Percentiles rank a stretch among this genome's conserved stretches.
Evolutionary conservation across 1,140 invertebrate genomes (phyloP).

Genomic region (Bombus vancouverensis): DNA sequence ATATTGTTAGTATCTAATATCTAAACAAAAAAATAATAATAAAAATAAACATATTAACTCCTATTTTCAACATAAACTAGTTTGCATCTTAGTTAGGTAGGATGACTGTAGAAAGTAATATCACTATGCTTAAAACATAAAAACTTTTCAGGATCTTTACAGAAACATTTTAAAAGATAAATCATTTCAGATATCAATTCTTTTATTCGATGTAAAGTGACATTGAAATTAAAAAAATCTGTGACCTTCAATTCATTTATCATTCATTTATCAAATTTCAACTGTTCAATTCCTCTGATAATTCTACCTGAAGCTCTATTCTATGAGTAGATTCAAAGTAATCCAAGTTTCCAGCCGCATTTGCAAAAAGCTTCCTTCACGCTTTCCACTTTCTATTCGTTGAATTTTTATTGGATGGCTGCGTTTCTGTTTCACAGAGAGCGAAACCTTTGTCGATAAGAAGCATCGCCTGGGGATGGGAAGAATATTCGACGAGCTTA

Average conservation of each 20-base stretch:
- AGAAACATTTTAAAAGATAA: too few relatives aligned
- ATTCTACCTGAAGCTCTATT: not conserved
- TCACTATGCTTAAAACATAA: too few relatives aligned
- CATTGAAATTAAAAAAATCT: not conserved
- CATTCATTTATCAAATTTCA: not conserved
- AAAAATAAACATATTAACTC: too few relatives aligned
- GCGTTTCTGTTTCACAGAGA: not conserved
- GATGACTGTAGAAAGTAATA: too few relatives aligned
- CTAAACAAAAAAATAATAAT: too few relatives aligned
- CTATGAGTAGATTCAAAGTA: not conserved
- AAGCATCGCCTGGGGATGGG: slow-evolving; percentile 17
- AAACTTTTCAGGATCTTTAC: too few relatives aligned
- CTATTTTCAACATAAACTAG: too few relatives aligned
- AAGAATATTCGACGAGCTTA: slow-evolving; percentile 60
- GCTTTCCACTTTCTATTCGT: not conserved
- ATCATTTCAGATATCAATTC: too few relatives aligned
- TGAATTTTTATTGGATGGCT: not conserved
- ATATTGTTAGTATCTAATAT: too few relatives aligned
- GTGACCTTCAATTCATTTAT: not conserved
- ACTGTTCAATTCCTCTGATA: not conserved
- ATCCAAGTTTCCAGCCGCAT: not conserved
- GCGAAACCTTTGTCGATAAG: slow-evolving; percentile 32
- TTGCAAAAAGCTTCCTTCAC: not conserved
- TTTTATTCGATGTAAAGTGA: not conserved
- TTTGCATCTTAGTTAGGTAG: too few relatives aligned